Conservation (phyloP, 2,888 invertebrate genomes). For the Caenorhabditis macrosperma region DNA sequence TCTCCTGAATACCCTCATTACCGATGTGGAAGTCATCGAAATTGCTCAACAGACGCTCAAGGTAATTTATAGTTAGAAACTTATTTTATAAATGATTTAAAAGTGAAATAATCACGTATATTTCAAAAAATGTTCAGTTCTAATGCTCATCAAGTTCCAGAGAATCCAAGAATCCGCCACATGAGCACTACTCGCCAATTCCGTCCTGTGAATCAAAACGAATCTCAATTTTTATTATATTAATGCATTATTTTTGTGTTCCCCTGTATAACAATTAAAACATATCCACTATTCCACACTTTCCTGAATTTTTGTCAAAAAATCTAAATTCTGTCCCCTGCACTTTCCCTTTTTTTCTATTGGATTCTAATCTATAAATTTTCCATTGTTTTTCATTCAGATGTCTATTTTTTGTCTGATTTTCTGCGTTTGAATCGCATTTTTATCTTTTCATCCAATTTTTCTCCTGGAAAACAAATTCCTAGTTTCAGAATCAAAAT, state of each 20-base stretch:
- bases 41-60: conserved; percentile 29
- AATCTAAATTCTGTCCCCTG: neutral
- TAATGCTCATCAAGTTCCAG: conserved; percentile 12
- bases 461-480: neutral
- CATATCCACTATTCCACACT: too few relatives aligned
- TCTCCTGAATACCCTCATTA: conserved; percentile 51
- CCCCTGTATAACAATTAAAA: too few relatives aligned
- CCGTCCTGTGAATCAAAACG: neutral
- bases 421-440: neutral
- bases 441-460: conserved; percentile 1
- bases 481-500: conserved; percentile 44
- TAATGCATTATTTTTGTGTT: neutral
- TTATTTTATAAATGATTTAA: neutral
- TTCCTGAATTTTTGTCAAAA: conserved; percentile 16
- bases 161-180: conserved; percentile 27
- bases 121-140: neutral
- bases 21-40: conserved; percentile 48
- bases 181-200: neutral
- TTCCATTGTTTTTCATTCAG: neutral
- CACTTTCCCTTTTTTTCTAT: conserved; percentile 3
- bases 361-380: too few relatives aligned
- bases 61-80: neutral
- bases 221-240: neutral
- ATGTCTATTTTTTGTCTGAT: neutral
- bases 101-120: neutral